Base-by-base conservation (phyloP, 2,113 vertebrate species). In the Ictidomys tridecemlineatus region DNA sequence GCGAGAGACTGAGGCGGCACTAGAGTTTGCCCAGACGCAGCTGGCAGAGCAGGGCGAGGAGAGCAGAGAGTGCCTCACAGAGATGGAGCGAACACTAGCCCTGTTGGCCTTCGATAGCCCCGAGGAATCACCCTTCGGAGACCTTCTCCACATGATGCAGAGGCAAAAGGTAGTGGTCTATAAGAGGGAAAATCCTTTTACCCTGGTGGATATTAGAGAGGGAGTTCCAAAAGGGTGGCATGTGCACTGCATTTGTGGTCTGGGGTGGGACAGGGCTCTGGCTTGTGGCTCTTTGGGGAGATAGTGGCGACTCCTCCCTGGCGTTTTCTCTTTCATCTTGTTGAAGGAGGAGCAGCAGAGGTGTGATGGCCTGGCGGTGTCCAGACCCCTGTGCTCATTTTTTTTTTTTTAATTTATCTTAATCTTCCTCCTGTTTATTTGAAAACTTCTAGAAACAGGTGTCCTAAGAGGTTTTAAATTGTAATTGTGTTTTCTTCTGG, bases 11-110 rank as follows among this genome's bases (percentile, higher is more conserved):
- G 99, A 99, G 98, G 99, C 99, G 0, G 99, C 99, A 0, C 98
- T 99, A 93, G 99, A 99, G 97, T 99, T 99, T 96, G 99, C 99
- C 18, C 99, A 99, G 99, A 99, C 99, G 2, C 99, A 99, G 98
- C 98, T 99, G 97, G 99, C 99, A 0, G 99, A 99, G 95, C 99
- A 99, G 97, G 99, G 99, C 0, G 99, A 99, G 97, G 99, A 99
- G 98, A 99, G 99, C 97, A 98, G 99, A 84, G 99, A 99, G 77
- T 99, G 99, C 98, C 98, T 99, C 98, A 99, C 99, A 0, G 99
- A 99, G 98, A 99, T 99, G 99, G 99, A 99, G 96, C 99, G 99
- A 88, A 99, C 99, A 0, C 98, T 99, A 98, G 99, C 99, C 28
- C 98, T 99, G 97, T 98, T 99, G 95, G 99, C 99, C 34, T 99